Evolutionary conservation across 2,888 invertebrate genomes (phyloP), one percentile per base, ranked within the genome.

Genomic region (Pristionchus arcanus): DNA sequence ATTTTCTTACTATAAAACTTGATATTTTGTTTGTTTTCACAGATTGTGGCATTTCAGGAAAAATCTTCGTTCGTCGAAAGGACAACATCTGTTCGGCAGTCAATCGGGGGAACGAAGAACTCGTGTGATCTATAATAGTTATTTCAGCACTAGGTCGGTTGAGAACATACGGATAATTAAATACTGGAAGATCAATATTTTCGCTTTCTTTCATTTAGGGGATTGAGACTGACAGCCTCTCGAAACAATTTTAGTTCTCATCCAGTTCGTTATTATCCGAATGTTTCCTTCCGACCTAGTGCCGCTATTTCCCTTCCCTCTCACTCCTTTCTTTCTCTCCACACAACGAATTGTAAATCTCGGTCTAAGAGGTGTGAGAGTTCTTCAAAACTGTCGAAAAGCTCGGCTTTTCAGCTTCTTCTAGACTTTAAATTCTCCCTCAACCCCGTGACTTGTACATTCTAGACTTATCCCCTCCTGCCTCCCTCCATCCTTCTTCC

Each of bases 11-110:
- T n/a, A n/a, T n/a, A n/a, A n/a, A n/a, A n/a, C n/a, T n/a, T n/a
- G n/a, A n/a, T 42, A 42, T 42, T 42, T 42, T 42, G 3, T 9
- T 42, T 42, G 9, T 42, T 9, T 5, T 42, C 42, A 42, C 9
- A 3, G 42, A 42, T 49, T n/a, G n/a, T n/a, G n/a, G n/a, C n/a
- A 68, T 77, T 77, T n/a, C 81, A 81, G 98, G 98, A 0, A 96
- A 98, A 90, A 96, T 99, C 91, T 98, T 98, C 95, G 98, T 99
- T 5, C 96, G 98, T 87, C 97, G 97, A 95, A 98, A 98, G 95
- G 97, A 97, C 94, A 98, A 95, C 90, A 91, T 96, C 42, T 92
- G 95, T 85, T 95, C 95, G 31, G 96, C 95, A 11, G 94, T 96
- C 74, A 95, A 95, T 90, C 95, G 95, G 90, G 96, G 95, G 9